Evolutionary conservation across 2,888 invertebrate species (phyloP), one percentile per base, ranked within the genome.

Genomic region (Timema cristinae): DNA sequence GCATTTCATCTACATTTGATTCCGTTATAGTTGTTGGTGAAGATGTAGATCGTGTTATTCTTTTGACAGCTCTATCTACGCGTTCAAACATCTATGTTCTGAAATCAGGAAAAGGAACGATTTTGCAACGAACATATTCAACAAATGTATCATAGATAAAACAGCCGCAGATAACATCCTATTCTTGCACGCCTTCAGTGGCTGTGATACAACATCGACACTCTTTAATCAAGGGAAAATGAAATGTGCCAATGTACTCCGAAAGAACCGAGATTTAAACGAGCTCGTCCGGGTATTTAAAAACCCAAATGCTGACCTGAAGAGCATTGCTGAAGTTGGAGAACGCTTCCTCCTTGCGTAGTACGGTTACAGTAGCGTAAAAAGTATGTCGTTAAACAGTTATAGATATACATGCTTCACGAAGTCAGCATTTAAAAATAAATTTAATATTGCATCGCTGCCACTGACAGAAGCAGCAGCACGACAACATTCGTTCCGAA

Each of bases 401-500:
- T 66, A 66, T 16, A 66, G 66, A 10, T 48, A 66, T 47, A 7
- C 7, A 49, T 66, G 49, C 49, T 48, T 49, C 11, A 66, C 66
- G 66, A 76, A 69, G 73, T 75, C 75, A 70, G 71, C 69, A 73
- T 71, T 52, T 72, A 76, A 76, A 69, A 75, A 15, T 68, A 71
- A 72, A 70, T 73, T 73, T 69, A 75, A 76, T 72, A 52, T 76
- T 70, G 49, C 66, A 66, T 66, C 66, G 32, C 32, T 66, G 15
- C 49, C 50, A 67, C 67, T 49, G 7, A 67, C 67, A 72, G 70
- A 74, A 73, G 76, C 75, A 69, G 76, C 76, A 71, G 74, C 76
- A 68, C 68, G 74, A 70, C 73, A 73, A 74, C 76, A 77, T 74
- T 75, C 74, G 66, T 75, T 76, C 71, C 72, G 74, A 68, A 74